These are phyloP conservation scores for Iguana delicatissima DNA, from an alignment of 2,797 vertebrate genomes.

Conservation along the genomic window DNA sequence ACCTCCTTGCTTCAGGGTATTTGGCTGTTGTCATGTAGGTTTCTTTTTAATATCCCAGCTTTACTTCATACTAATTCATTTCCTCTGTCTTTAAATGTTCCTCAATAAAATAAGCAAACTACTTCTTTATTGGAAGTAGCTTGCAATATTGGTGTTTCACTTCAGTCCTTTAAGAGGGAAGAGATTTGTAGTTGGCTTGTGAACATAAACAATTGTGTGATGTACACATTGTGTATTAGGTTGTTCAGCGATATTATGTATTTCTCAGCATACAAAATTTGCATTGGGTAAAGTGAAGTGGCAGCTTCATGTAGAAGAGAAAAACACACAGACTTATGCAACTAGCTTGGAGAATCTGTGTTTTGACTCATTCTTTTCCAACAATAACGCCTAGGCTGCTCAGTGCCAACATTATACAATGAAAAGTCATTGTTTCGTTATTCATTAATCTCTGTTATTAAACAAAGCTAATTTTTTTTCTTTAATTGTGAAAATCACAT, in stretches of 20 bases:
- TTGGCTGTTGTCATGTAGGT: conserved; percentile 77
- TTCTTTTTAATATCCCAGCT: conserved; percentile 79
- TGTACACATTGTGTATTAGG: neutral
- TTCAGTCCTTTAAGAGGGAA: conserved; percentile 50
- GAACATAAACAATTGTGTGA: conserved; percentile 42
- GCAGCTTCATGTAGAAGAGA: neutral
- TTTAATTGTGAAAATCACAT: neutral
- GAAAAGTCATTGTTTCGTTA: neutral
- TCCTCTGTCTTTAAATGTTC: conserved; percentile 75
- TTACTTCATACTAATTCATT: conserved; percentile 79
- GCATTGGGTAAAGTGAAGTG: too few species aligned
- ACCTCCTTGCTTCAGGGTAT: conserved; percentile 75
- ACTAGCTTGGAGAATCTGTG: too few species aligned
- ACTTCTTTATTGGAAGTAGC: conserved; percentile 71
- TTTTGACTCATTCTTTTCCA: neutral
- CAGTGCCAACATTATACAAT: neutral
- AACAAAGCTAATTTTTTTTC: neutral
- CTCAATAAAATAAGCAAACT: conserved; percentile 78
- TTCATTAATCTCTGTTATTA: neutral
- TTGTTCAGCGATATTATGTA: conserved; percentile 27
- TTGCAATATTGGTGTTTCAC: conserved; percentile 47
- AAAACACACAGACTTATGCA: neutral
- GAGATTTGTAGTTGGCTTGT: conserved; percentile 15
- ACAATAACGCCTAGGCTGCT: neutral
- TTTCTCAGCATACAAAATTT: neutral